phyloP scores from a whole-genome alignment of 2,113 vertebrate species.

The Bubo bubo region DNA sequence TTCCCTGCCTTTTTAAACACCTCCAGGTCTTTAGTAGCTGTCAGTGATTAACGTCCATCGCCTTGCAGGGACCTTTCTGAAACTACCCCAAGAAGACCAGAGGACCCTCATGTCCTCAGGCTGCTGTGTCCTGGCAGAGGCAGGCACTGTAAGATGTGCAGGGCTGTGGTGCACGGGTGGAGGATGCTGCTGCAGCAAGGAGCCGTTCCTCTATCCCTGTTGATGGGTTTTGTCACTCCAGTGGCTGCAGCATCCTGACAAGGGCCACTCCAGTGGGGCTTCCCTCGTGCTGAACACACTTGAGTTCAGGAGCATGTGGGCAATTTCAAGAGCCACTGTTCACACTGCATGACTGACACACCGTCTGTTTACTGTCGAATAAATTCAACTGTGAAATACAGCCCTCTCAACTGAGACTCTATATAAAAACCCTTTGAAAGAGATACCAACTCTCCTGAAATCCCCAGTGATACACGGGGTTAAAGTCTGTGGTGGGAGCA shows the following conservation, averaged over 20 bases:
- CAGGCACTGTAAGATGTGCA: neutral
- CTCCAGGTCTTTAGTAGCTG: neutral
- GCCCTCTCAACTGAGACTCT: neutral
- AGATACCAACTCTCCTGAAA: neutral
- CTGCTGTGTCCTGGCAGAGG: neutral
- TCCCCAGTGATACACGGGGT: neutral
- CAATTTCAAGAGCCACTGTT: neutral
- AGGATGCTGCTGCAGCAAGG: neutral
- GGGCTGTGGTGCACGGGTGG: neutral
- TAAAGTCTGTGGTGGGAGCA: neutral
- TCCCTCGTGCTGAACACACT: neutral
- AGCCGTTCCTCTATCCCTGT: neutral
- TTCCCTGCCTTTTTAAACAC: neutral
- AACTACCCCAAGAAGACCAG: neutral
- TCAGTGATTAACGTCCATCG: neutral
- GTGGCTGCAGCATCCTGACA: neutral
- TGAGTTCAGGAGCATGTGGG: fast-evolving
- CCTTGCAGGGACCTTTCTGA: neutral
- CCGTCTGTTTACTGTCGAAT: neutral
- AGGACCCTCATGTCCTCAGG: neutral
- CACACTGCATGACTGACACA: neutral
- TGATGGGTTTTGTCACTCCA: neutral
- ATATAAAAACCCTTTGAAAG: neutral
- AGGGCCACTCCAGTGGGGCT: too few species aligned
- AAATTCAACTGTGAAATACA: neutral